Conservation (phyloP, 2,113 vertebrate genomes). For the Rattus rattus region DNA sequence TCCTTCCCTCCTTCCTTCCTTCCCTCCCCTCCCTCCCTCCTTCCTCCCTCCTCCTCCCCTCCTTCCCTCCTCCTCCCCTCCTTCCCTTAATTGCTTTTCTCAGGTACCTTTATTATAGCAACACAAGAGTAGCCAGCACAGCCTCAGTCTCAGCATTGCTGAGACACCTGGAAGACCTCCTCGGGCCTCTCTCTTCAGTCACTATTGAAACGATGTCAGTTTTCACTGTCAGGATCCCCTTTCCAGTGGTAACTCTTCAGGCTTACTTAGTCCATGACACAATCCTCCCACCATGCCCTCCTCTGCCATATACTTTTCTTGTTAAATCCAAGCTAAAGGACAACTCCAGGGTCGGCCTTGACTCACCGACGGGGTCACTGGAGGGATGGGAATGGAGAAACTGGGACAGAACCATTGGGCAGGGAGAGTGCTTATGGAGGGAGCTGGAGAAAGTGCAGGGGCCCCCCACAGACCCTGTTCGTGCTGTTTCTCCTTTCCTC, state of each 20-base stretch:
- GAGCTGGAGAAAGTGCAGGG: neutral
- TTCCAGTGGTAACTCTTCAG: neutral
- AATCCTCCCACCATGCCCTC: neutral
- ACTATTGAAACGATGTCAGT: neutral
- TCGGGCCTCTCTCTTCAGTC: neutral
- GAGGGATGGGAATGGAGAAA: neutral
- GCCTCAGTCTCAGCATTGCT: neutral
- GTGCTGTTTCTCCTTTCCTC: too few relatives aligned
- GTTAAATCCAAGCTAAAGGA: neutral
- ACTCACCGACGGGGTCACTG: neutral
- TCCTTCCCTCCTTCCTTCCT: too few relatives aligned
- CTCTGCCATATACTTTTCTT: neutral
- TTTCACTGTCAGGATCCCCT: neutral
- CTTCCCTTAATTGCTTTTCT: neutral
- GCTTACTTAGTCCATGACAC: neutral
- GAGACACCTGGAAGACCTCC: neutral
- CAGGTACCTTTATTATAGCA: neutral
- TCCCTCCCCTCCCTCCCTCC: too few relatives aligned
- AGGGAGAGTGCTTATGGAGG: neutral
- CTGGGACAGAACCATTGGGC: neutral
- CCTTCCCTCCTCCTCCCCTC: too few relatives aligned
- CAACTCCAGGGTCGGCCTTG: neutral
- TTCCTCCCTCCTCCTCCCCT: too few relatives aligned
- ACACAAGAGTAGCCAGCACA: neutral
- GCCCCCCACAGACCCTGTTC: neutral